These are phyloP conservation scores for Trichogramma pretiosum DNA, from an alignment of 1,140 invertebrate genomes.

Conservation along the genomic window DNA sequence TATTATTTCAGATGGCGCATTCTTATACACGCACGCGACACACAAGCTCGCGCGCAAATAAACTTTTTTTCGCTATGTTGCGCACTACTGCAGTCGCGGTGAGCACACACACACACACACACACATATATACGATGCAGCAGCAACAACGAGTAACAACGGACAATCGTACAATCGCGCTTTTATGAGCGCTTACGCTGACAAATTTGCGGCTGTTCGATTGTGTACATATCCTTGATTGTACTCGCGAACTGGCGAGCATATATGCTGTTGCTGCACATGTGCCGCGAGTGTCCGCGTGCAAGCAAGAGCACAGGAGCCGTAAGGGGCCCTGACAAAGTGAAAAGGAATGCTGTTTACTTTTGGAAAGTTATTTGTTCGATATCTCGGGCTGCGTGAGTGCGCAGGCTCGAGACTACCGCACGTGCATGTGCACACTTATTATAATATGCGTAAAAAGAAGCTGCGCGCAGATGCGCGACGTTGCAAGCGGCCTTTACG, in stretches of 20 bases:
- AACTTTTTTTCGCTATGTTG: too few species aligned
- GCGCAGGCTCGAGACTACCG: too few species aligned
- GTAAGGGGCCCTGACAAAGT: too few species aligned
- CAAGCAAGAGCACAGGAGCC: background rate
- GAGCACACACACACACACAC: background rate
- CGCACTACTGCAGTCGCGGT: too few species aligned
- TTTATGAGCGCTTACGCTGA: slow-evolving; percentile 1
- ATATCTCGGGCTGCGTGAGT: too few species aligned
- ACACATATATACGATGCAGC: background rate
- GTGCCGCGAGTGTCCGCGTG: background rate
- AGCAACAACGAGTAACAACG: background rate
- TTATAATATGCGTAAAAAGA: too few species aligned
- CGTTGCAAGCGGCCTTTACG: too few species aligned
- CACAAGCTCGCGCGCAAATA: background rate
- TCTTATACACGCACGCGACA: too few species aligned
- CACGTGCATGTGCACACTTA: too few species aligned
- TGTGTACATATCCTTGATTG: background rate
- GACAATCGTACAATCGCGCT: background rate
- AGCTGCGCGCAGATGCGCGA: too few species aligned
- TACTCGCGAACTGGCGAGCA: background rate
- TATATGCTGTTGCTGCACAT: background rate
- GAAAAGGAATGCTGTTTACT: too few species aligned
- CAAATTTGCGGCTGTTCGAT: slow-evolving; percentile 4
- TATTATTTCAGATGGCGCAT: slow-evolving; percentile 11
- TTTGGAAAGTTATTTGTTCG: too few species aligned